phyloP scores from a whole-genome alignment of 2,888 invertebrate species.

The Troglohyphantes excavatus region DNA sequence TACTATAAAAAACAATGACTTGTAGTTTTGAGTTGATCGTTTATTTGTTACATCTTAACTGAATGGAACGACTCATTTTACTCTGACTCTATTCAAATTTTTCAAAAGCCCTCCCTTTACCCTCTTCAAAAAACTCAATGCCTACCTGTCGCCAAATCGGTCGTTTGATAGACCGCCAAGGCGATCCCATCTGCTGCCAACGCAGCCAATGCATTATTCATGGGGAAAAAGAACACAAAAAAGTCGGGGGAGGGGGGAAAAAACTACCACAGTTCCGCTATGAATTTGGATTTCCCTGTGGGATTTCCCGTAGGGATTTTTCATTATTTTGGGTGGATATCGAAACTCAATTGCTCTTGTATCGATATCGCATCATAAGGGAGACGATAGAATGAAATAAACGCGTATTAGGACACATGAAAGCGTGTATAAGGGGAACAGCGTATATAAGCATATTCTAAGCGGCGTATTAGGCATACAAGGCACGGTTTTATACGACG shows the following conservation, averaged over 20 bases:
- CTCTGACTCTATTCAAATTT: not conserved
- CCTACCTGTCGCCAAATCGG: constrained; percentile 67
- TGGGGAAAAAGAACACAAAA: constrained; percentile 27
- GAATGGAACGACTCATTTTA: not conserved
- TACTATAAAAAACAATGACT: no score
- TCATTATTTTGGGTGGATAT: constrained; percentile 75
- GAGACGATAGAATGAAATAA: constrained; percentile 13
- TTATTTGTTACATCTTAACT: not conserved
- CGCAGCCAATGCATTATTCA: constrained; percentile 75
- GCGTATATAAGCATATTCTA: not conserved
- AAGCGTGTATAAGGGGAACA: not conserved
- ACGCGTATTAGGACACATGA: not conserved
- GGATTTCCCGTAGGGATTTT: constrained; percentile 79
- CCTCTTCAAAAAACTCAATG: constrained; percentile 2
- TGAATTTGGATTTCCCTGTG: constrained; percentile 76
- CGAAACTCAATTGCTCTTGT: constrained; percentile 69
- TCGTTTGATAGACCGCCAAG: constrained; percentile 73
- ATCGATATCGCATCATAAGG: constrained; percentile 40
- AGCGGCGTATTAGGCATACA: constrained; percentile 29
- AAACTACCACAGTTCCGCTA: constrained; percentile 49
- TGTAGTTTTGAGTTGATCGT: no score
- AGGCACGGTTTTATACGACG: constrained; percentile 40
- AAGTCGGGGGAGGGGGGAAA: constrained; percentile 8
- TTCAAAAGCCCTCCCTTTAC: not conserved
- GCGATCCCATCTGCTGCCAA: constrained; percentile 70